Base-by-base conservation (phyloP, 2,113 vertebrate genomes). In the Cynoglossus semilaevis region DNA sequence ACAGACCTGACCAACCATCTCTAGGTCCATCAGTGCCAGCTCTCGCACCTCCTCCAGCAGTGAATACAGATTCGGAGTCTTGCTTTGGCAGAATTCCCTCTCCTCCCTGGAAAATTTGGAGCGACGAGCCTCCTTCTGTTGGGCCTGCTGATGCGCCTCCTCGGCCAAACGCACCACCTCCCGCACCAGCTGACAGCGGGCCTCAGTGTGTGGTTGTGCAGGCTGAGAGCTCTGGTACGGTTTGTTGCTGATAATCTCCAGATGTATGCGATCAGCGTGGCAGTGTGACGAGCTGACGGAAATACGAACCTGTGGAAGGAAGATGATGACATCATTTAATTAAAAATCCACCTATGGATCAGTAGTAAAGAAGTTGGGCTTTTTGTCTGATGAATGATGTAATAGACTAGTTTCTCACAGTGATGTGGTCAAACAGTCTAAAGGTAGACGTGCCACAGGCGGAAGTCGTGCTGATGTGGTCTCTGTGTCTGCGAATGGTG, bases 11-110 rank as follows among this genome's bases (percentile, higher is more conserved):
- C 58, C 22, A 1, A 13, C 11, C 17, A 0, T 5, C 0, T 73
- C 67, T 29, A 9, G 45, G 65, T 82, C 76, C 44, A 90, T 53
- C 10, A 99, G 87, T 0, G 96, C 94, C 47, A 95, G 79, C 63
- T 98, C 94, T 37, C 89, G 80, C n/a, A 98, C 91, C 79, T 99
- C 94, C 83, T 98, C 94, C 69, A 99, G 87, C 14, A 98, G 60
- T 0, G 84, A 85, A 80, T 99, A 98, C 0, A 98, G 88, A 48
- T 93, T 97, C 0, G 77, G 83, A 0, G 83, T 88, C 65, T 87
- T 91, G 35, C 91, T 98, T 77, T 99, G 97, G 50, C 89, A 73
- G 75, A 93, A 99, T 74, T 96, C 82, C 18, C 15, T 67, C 22
- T 91, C 91, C 15, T 94, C 92, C 54, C 79, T 87, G 69, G 89